phyloP scores from a whole-genome alignment of 2,888 invertebrate species.

The Caenorhabditis auriculariae region DNA sequence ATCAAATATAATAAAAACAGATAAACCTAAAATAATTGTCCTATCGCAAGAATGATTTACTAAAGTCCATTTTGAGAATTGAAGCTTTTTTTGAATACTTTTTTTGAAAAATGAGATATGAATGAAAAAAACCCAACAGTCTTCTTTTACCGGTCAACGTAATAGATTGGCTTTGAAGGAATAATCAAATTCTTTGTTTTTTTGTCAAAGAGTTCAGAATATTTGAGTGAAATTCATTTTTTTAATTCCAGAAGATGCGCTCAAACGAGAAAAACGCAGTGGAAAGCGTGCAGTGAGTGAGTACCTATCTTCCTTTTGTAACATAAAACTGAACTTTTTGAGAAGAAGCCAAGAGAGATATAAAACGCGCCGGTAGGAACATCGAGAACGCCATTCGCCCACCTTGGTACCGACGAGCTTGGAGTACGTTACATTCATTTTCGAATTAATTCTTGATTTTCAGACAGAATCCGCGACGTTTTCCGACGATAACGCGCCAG shows the following conservation, averaged over 20 bases:
- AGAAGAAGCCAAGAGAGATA: slow-evolving; percentile 15
- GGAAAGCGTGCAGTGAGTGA: not conserved
- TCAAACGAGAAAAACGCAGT: slow-evolving; percentile 6
- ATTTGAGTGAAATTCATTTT: not conserved
- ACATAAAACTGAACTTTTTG: not conserved
- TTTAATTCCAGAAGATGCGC: slow-evolving; percentile 9
- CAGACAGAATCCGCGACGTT: slow-evolving; percentile 30
- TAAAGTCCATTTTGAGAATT: not conserved
- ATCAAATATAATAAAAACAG: too few species aligned
- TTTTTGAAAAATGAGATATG: not conserved
- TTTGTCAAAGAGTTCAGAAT: too few species aligned
- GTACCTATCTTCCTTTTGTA: too few species aligned
- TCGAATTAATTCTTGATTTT: slow-evolving; percentile 4
- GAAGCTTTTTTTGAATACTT: not conserved
- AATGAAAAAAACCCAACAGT: not conserved
- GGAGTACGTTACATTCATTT: slow-evolving; percentile 29
- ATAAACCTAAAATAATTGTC: too few species aligned
- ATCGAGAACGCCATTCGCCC: slow-evolving; percentile 35
- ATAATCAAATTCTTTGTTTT: not conserved
- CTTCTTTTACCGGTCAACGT: not conserved
- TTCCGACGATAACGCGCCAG: slow-evolving; percentile 29
- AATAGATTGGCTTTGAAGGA: not conserved
- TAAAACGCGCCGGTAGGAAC: slow-evolving; percentile 27
- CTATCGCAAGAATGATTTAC: not conserved
- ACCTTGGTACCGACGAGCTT: slow-evolving; percentile 42